Conservation (phyloP, 2,888 invertebrate species). For the Heliconius hortense region DNA sequence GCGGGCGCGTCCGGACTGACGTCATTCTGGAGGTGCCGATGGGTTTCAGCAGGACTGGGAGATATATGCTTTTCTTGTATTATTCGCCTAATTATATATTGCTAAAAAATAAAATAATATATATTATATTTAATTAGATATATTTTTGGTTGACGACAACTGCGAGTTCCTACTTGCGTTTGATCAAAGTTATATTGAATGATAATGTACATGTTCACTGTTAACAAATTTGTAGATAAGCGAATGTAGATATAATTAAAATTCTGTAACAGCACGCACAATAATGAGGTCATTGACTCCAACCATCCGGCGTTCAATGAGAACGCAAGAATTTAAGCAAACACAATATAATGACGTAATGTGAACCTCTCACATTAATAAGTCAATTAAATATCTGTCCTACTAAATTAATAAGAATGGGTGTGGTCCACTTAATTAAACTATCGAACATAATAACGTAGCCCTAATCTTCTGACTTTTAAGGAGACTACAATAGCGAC, state of each 20-base stretch:
- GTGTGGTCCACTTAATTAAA: slow-evolving; percentile 1
- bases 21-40: slow-evolving; percentile 76
- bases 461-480: not conserved
- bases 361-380: slow-evolving; percentile 34
- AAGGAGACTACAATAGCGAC: not conserved
- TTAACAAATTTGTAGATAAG: slow-evolving; percentile 44
- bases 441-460: not conserved
- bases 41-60: slow-evolving; percentile 63
- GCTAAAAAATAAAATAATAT: not conserved
- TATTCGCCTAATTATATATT: not conserved
- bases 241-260: slow-evolving; percentile 49
- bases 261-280: slow-evolving; percentile 53
- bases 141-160: not conserved
- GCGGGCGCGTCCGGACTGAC: slow-evolving; percentile 64
- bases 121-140: not conserved
- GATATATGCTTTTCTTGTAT: not conserved
- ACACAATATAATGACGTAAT: slow-evolving; percentile 48
- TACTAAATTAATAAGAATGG: slow-evolving; percentile 18
- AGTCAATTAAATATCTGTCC: slow-evolving; percentile 32
- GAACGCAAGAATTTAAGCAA: slow-evolving; percentile 50
- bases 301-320: slow-evolving; percentile 49
- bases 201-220: slow-evolving; percentile 36
- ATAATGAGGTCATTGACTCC: slow-evolving; percentile 57
- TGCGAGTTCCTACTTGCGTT: not conserved
- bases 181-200: slow-evolving; percentile 21